Evolutionary conservation across 2,888 invertebrate genomes (phyloP).

Genomic region (Byasa hedistus): DNA sequence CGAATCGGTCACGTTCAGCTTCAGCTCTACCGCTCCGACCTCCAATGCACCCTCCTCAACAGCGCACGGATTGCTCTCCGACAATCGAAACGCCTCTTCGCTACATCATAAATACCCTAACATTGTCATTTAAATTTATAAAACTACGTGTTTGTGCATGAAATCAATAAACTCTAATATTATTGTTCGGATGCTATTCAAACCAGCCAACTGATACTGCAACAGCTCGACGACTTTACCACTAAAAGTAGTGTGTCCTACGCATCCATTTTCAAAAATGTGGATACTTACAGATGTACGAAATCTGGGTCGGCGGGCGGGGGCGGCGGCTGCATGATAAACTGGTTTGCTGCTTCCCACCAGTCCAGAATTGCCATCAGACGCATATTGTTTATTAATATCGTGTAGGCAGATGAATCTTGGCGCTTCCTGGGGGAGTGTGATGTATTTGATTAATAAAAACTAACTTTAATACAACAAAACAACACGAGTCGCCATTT

Average conservation of each 20-base stretch:
- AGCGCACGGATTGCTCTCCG: no score
- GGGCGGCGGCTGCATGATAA: slow-evolving; percentile 82
- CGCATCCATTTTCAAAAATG: no score
- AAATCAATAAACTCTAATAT: no score
- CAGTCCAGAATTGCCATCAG: slow-evolving; percentile 96
- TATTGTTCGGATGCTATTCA: no score
- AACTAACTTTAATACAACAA: no score
- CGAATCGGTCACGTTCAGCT: slow-evolving; percentile 96
- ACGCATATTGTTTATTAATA: slow-evolving; percentile 96
- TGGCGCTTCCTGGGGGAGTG: slow-evolving; percentile 75
- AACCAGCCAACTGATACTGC: no score
- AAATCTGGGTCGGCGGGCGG: slow-evolving; percentile 58
- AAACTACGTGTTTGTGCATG: no score
- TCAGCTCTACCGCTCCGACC: slow-evolving; percentile 85
- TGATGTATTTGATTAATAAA: background rate
- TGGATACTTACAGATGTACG: slow-evolving; percentile 44
- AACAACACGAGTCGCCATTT: no score
- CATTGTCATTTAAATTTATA: no score
- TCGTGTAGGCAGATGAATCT: slow-evolving; percentile 88
- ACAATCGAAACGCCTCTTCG: slow-evolving; percentile 38
- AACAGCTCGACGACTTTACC: no score
- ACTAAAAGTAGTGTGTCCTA: no score
- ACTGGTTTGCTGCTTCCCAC: slow-evolving; percentile 92
- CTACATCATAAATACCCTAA: slow-evolving; percentile 31
- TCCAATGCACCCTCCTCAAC: slow-evolving; percentile 32